Evolutionary conservation across 2,113 vertebrate species (phyloP).

Genomic region (Pygoscelis antarcticus): DNA sequence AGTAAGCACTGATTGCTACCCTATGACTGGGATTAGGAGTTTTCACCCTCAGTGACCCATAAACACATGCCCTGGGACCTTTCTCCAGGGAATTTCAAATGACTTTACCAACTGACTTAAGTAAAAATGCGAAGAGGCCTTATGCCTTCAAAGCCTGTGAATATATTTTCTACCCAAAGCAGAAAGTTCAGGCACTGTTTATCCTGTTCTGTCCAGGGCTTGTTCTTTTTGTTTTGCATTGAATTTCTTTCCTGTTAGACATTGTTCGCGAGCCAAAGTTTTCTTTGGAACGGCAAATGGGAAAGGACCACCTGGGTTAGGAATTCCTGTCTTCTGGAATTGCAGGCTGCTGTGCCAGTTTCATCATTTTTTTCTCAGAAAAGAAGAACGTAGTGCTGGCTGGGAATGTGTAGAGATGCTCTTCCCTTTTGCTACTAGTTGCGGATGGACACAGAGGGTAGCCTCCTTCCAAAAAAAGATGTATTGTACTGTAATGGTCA

Average conservation of each 20-base stretch:
- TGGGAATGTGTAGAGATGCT: neutral
- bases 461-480: neutral
- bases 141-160: neutral
- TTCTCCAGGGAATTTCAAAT: neutral
- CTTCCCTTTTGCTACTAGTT: neutral
- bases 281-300: constrained; percentile 23
- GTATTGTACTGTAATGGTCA: neutral
- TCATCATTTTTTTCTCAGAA: neutral
- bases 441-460: neutral
- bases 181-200: constrained; percentile 15
- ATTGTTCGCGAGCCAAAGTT: neutral
- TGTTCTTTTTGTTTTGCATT: neutral
- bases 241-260: constrained; percentile 43
- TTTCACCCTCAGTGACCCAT: neutral
- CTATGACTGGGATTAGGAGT: neutral
- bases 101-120: neutral
- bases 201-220: neutral
- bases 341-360: constrained; percentile 25
- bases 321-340: constrained; percentile 46
- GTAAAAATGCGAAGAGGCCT: neutral
- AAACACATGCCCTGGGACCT: neutral
- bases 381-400: neutral
- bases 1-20: neutral
- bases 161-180: neutral
- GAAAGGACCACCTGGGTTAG: constrained; percentile 54